Conservation (phyloP, 2,888 invertebrate genomes). For the Notocelia uddmanniana region DNA sequence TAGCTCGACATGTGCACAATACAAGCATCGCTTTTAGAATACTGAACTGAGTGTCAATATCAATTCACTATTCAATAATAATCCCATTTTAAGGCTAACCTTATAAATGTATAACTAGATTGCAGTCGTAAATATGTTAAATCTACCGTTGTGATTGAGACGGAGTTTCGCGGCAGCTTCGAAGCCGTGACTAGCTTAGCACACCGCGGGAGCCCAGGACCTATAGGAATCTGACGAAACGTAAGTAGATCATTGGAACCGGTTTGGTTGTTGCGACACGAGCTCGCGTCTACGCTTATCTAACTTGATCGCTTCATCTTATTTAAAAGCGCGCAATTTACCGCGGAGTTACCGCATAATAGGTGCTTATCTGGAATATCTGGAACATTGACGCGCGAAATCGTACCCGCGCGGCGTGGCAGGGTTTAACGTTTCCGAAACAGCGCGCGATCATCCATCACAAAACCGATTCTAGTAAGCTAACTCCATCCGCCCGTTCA, state of each 20-base stretch:
- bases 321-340: no score
- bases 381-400: no score
- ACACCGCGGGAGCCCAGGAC: not conserved
- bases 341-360: no score
- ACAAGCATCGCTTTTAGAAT: conserved; percentile 4
- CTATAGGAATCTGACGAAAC: not conserved
- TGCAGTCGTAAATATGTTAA: conserved; percentile 13
- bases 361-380: no score
- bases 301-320: no score
- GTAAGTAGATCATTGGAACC: not conserved
- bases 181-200: not conserved
- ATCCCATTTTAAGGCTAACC: not conserved
- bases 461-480: not conserved
- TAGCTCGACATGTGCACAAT: conserved; percentile 10
- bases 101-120: not conserved
- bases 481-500: not conserved
- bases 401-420: no score
- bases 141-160: not conserved
- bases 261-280: not conserved
- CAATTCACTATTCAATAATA: not conserved
- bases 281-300: not conserved
- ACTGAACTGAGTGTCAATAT: not conserved
- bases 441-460: not conserved
- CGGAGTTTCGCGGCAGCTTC: not conserved
- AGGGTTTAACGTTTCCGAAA: no score